phyloP scores from a whole-genome alignment of 2,888 invertebrate genomes.

The Hermodice carunculata region DNA sequence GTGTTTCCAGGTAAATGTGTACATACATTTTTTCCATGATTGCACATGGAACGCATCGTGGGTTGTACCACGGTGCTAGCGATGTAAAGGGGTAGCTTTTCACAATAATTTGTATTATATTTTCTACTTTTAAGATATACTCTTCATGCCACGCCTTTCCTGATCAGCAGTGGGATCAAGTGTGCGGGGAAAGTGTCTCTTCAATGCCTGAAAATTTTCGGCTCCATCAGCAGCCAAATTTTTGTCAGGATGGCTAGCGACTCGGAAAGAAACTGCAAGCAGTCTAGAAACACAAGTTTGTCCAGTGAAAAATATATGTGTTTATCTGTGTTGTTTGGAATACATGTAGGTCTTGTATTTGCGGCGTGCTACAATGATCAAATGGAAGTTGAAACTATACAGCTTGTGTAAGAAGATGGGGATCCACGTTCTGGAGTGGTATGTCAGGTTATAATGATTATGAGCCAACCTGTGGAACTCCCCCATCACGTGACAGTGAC shows the following conservation, averaged over 20 bases:
- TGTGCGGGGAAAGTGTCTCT: neutral
- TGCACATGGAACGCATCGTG: no score
- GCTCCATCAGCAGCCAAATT: no score
- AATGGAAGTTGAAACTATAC: conserved; percentile 6
- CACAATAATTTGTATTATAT: no score
- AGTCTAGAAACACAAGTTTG: conserved; percentile 46
- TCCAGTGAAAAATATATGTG: conserved; percentile 29
- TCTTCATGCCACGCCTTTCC: conserved; percentile 1
- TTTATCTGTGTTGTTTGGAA: conserved; percentile 35
- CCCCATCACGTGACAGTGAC: conserved; percentile 32
- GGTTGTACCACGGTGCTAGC: no score
- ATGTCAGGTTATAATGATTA: conserved; percentile 11
- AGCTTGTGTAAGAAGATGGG: conserved; percentile 22
- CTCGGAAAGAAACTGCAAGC: no score
- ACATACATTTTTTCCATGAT: no score
- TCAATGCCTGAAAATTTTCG: conserved; percentile 15
- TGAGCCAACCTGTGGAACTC: conserved; percentile 30
- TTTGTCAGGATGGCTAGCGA: no score
- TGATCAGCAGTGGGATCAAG: conserved; percentile 7
- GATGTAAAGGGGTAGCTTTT: no score
- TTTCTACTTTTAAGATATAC: no score
- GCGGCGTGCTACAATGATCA: conserved; percentile 9
- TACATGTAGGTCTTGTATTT: conserved; percentile 20
- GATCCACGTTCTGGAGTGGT: neutral
- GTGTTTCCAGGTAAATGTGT: no score